These are phyloP conservation scores for Nemotelus pantherinus DNA, from an alignment of 2,888 invertebrate genomes.

Conservation along the genomic window DNA sequence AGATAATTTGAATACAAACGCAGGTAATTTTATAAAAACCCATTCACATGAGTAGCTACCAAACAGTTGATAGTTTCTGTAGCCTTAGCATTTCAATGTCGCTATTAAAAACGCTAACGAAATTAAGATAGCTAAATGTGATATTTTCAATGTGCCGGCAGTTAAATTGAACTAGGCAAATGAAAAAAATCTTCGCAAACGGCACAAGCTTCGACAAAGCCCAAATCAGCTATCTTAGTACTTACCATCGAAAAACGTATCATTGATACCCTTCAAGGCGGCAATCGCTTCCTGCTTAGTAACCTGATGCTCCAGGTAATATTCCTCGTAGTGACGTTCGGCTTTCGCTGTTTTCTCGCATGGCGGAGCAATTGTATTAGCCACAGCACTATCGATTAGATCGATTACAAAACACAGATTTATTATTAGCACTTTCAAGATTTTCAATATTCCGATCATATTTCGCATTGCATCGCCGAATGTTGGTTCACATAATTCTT, in stretches of 20 bases:
- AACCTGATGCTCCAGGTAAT: slow-evolving; percentile 62
- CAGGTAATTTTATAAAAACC: too few species aligned
- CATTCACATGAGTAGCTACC: too few species aligned
- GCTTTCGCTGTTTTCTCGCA: slow-evolving; percentile 18
- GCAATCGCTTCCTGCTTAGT: slow-evolving; percentile 60
- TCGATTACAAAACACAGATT: slow-evolving; percentile 29
- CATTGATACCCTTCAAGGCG: slow-evolving; percentile 58
- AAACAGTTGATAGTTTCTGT: too few species aligned
- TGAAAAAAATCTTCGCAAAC: too few species aligned
- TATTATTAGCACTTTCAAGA: slow-evolving; percentile 26
- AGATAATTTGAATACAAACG: too few species aligned
- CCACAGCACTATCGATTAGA: slow-evolving; percentile 37
- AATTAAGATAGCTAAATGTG: too few species aligned
- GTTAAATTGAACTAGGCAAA: too few species aligned
- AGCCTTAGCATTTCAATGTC: too few species aligned
- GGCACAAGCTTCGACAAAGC: too few species aligned
- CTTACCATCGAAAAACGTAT: slow-evolving; percentile 59
- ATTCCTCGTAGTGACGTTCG: slow-evolving; percentile 58
- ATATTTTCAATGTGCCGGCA: too few species aligned
- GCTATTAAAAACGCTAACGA: too few species aligned
- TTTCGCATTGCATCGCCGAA: neutral
- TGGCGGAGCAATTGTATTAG: slow-evolving; percentile 15
- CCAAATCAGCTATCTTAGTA: neutral
- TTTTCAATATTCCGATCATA: neutral
- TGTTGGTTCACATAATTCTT: too few species aligned